These are phyloP conservation scores for Netelia melanura DNA, from an alignment of 2,888 invertebrate species.

Conservation along the genomic window DNA sequence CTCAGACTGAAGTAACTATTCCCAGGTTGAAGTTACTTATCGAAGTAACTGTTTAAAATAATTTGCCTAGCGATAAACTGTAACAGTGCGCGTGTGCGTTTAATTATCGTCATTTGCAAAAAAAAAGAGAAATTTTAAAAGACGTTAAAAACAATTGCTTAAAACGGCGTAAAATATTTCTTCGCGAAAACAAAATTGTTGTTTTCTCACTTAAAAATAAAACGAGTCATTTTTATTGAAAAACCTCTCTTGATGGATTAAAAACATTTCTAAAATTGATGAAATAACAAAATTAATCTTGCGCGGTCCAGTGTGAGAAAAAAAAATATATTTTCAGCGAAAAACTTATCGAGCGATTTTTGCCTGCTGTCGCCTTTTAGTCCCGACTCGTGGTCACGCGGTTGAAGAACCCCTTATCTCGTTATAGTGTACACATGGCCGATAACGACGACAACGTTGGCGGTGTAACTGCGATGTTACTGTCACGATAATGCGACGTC, in stretches of 20 bases:
- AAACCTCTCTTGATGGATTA: not conserved
- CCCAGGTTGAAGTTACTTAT: not conserved
- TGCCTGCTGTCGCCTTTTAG: constrained; percentile 2
- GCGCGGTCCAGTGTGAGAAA: not conserved
- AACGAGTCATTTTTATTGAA: not conserved
- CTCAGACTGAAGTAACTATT: no score
- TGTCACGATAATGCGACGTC: constrained; percentile 52
- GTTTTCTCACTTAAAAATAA: not conserved
- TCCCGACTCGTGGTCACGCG: constrained; percentile 27
- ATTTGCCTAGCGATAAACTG: not conserved
- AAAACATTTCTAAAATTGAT: not conserved
- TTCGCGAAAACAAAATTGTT: not conserved
- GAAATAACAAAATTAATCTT: constrained; percentile 13
- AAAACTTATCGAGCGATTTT: constrained; percentile 35
- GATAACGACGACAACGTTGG: constrained; percentile 55
- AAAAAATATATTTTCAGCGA: not conserved
- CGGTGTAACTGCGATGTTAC: constrained; percentile 53
- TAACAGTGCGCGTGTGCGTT: not conserved
- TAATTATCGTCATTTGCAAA: constrained; percentile 14
- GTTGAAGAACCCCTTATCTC: constrained; percentile 66
- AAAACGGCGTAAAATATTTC: not conserved
- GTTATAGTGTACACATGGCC: constrained; percentile 33
- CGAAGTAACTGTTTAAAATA: not conserved
- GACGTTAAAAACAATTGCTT: not conserved
- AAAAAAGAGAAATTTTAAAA: not conserved